Percentiles rank a stretch among this genome's conserved stretches.
These are phyloP conservation scores for Papilio protenor DNA, from an alignment of 2,888 invertebrate species.

Conservation along the genomic window DNA sequence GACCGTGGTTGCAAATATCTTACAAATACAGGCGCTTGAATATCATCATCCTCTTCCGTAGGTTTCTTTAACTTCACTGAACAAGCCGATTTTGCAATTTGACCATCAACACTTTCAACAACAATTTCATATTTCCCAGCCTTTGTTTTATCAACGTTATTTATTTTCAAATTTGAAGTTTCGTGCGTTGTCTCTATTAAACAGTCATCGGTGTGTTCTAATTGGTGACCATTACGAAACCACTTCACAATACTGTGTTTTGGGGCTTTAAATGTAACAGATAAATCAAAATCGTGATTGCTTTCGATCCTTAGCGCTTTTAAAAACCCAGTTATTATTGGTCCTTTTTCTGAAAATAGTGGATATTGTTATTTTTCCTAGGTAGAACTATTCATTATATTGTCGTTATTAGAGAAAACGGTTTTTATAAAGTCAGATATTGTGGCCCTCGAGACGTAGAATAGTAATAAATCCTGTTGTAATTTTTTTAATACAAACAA, in stretches of 20 bases:
- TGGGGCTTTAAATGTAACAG: conserved; percentile 89
- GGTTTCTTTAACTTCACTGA: conserved; percentile 90
- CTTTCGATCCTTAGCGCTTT: conserved; percentile 89
- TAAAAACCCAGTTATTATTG: conserved; percentile 90
- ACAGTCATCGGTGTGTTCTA: conserved; percentile 86
- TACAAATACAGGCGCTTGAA: conserved; percentile 89
- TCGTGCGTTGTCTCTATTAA: conserved; percentile 85
- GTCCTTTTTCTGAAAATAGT: conserved; percentile 78
- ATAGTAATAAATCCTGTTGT: not conserved
- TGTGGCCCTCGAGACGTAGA: conserved; percentile 35
- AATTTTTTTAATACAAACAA: too few species aligned
- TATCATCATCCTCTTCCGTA: conserved; percentile 84
- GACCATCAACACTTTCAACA: conserved; percentile 88
- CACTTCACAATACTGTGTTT: conserved; percentile 91
- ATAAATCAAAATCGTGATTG: conserved; percentile 87
- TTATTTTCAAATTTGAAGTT: conserved; percentile 86
- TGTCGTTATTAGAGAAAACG: conserved; percentile 33
- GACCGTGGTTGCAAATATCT: conserved; percentile 88
- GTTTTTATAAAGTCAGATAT: conserved; percentile 44
- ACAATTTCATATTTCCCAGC: conserved; percentile 95
- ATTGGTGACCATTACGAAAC: conserved; percentile 92
- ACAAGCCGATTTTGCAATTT: conserved; percentile 91
- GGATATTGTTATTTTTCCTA: conserved; percentile 50
- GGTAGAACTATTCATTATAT: conserved; percentile 40
- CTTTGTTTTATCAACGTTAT: conserved; percentile 89